A percentile compares a stretch with the other conserved stretches of the same genome.
Evolutionary conservation across 1,140 invertebrate species (phyloP).

Genomic region (Dendrolimus kikuchii): DNA sequence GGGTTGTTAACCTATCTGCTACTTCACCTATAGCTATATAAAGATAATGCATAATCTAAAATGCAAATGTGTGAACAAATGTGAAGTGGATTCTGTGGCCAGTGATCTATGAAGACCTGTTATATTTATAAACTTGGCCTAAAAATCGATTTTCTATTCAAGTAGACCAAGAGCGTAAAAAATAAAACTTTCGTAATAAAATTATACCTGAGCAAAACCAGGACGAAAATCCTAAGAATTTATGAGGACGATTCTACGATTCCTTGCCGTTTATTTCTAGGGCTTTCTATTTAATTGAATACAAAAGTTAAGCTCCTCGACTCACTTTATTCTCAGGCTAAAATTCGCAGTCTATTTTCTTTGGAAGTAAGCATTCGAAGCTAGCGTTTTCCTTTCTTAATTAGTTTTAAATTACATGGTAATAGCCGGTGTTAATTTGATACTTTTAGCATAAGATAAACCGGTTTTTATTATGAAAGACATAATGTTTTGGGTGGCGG

Average conservation of each 20-base stretch:
- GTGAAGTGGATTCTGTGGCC: too few species aligned
- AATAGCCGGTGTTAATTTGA: slow-evolving; percentile 50
- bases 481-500: not conserved
- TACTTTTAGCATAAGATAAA: slow-evolving; percentile 37
- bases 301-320: slow-evolving; percentile 56
- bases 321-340: slow-evolving; percentile 46
- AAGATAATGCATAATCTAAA: too few species aligned
- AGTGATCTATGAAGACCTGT: too few species aligned
- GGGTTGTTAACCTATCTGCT: too few species aligned
- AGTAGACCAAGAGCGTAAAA: slow-evolving; percentile 4
- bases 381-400: slow-evolving; percentile 58
- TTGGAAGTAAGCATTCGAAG: slow-evolving; percentile 50
- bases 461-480: not conserved
- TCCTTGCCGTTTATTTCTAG: slow-evolving; percentile 33
- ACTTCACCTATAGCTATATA: too few species aligned
- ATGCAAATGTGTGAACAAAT: too few species aligned
- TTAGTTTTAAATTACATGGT: slow-evolving; percentile 62
- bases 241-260: slow-evolving; percentile 33
- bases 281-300: slow-evolving; percentile 63
- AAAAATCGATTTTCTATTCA: slow-evolving; percentile 1
- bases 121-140: not conserved
- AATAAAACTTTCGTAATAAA: slow-evolving; percentile 12
- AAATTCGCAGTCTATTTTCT: slow-evolving; percentile 57
- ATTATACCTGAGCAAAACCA: slow-evolving; percentile 27
- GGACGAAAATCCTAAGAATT: slow-evolving; percentile 32